Conservation (phyloP, 2,113 vertebrate species). For the Phrynocephalus versicolor region DNA sequence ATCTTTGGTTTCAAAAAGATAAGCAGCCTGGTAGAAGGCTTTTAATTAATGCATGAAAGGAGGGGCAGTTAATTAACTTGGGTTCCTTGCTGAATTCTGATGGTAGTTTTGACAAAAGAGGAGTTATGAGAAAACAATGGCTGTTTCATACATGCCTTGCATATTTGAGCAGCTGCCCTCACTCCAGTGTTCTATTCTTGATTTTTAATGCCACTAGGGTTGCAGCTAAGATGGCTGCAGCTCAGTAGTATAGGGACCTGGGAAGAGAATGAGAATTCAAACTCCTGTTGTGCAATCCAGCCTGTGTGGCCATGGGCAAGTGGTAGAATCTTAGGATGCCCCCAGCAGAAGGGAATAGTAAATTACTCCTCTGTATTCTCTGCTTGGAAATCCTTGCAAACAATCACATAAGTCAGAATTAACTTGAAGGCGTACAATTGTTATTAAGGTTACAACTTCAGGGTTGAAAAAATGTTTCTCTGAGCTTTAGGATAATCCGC, state of each 20-base stretch:
- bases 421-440: too few species aligned
- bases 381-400: too few species aligned
- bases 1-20: constrained; percentile 17
- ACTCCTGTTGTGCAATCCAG: too few species aligned
- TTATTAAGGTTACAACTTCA: background rate
- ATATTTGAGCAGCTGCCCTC: constrained; percentile 4
- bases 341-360: too few species aligned
- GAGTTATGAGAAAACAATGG: constrained; percentile 19
- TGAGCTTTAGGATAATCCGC: background rate
- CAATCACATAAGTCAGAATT: too few species aligned
- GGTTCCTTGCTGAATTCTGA: background rate
- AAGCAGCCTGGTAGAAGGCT: constrained; percentile 13
- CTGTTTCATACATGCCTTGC: background rate
- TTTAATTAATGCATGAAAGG: constrained; percentile 15
- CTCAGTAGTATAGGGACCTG: too few species aligned
- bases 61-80: constrained; percentile 24
- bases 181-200: background rate
- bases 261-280: too few species aligned
- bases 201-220: background rate
- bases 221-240: background rate
- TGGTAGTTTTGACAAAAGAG: constrained; percentile 6
- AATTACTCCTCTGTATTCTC: too few species aligned
- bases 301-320: too few species aligned
- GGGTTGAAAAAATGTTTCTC: background rate
- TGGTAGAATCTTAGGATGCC: too few species aligned